These are phyloP conservation scores for Emydocephalus ijimae DNA, from an alignment of 2,113 vertebrate species.

Conservation along the genomic window DNA sequence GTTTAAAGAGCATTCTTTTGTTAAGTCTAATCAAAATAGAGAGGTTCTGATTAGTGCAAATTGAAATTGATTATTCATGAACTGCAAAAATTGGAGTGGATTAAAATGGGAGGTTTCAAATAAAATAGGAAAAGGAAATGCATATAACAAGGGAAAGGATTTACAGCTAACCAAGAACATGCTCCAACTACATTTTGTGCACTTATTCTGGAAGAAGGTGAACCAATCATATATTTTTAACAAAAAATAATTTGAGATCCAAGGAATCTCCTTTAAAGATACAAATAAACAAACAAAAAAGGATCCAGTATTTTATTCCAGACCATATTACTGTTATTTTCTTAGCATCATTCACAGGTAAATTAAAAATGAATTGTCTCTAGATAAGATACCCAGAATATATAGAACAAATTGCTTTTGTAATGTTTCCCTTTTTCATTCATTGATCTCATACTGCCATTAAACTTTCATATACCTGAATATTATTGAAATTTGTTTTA, in stretches of 20 bases:
- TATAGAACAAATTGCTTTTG: background rate
- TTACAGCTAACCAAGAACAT: background rate
- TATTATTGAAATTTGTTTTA: background rate
- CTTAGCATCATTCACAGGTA: background rate
- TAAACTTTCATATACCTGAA: background rate
- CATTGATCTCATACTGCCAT: background rate
- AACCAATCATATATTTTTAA: background rate
- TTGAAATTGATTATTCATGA: background rate
- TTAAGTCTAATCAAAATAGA: conserved; percentile 13
- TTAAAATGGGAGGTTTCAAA: background rate
- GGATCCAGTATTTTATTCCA: background rate
- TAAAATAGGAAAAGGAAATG: background rate
- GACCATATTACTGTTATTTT: background rate
- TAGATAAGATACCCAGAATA: background rate
- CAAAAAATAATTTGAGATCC: background rate
- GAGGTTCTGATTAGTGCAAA: conserved; percentile 1
- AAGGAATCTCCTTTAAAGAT: background rate
- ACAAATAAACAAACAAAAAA: background rate
- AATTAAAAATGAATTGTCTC: background rate
- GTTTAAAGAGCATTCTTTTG: background rate
- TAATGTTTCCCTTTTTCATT: background rate
- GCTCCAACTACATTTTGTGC: background rate
- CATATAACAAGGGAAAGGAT: background rate
- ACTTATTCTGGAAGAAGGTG: background rate
- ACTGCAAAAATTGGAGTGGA: background rate